These are phyloP conservation scores for Dicrurus megarhynchus DNA, from an alignment of 2,113 vertebrate species.

Conservation along the genomic window DNA sequence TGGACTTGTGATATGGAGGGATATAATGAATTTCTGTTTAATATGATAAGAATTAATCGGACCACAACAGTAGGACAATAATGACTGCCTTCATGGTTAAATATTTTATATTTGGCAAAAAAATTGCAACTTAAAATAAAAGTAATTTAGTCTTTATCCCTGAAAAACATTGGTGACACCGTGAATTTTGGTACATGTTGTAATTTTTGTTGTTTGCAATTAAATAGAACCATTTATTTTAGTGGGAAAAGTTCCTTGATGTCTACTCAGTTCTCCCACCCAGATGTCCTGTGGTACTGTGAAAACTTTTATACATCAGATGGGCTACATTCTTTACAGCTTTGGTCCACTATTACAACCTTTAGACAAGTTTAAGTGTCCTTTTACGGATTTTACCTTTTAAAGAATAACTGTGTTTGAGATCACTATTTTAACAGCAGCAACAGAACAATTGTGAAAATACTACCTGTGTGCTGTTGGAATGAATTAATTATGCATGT, in stretches of 20 bases:
- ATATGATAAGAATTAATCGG: conserved; percentile 83
- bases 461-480: neutral
- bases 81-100: conserved; percentile 70
- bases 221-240: conserved; percentile 8
- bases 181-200: neutral
- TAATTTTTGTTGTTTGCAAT: conserved; percentile 1
- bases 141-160: conserved; percentile 59
- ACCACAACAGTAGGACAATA: conserved; percentile 74
- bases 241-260: neutral
- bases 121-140: conserved; percentile 56
- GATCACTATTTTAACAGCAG: neutral
- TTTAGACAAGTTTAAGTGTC: neutral
- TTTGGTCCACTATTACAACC: neutral
- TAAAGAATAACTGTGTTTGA: neutral
- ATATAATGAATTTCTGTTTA: conserved; percentile 76
- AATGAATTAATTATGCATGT: neutral
- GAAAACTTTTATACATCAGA: neutral
- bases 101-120: conserved; percentile 70
- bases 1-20: conserved; percentile 75
- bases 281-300: neutral
- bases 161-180: conserved; percentile 23
- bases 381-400: neutral
- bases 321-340: neutral
- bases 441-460: neutral
- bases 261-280: neutral